A percentile compares a stretch with the other conserved stretches of the same genome.
Conservation (phyloP, 2,888 invertebrate genomes). For the Melanargia galathea region DNA sequence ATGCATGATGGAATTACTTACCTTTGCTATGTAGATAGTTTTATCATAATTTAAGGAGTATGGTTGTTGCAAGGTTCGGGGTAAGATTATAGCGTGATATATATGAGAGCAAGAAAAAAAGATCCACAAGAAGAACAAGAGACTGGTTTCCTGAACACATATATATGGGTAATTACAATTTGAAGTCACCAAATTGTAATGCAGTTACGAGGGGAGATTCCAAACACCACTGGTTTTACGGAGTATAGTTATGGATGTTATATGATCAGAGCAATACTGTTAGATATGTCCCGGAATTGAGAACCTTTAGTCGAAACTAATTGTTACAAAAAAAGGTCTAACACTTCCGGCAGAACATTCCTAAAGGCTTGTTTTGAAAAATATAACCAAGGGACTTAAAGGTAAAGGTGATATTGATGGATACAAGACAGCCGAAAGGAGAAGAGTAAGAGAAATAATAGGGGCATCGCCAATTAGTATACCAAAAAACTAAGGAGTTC, state of each 20-base stretch:
- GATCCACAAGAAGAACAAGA: conserved; percentile 76
- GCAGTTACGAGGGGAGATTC: conserved; percentile 83
- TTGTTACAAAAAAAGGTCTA: conserved; percentile 65
- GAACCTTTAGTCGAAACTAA: conserved; percentile 65
- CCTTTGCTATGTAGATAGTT: conserved; percentile 20
- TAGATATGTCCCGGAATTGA: conserved; percentile 53
- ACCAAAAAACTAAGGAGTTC: not conserved
- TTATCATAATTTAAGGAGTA: conserved; percentile 22
- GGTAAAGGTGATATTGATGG: conserved; percentile 45
- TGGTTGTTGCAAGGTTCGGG: conserved; percentile 26
- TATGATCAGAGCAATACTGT: conserved; percentile 55
- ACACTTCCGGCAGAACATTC: conserved; percentile 48
- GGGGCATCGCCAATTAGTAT: conserved; percentile 18
- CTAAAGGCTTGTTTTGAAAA: conserved; percentile 56
- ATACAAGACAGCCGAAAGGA: conserved; percentile 35
- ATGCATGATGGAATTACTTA: conserved; percentile 26
- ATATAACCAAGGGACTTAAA: conserved; percentile 53
- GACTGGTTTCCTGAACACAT: conserved; percentile 80
- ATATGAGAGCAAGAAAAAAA: conserved; percentile 43
- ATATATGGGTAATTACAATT: conserved; percentile 74
- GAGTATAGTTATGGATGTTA: conserved; percentile 50
- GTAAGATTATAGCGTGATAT: conserved; percentile 33
- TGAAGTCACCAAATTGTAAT: conserved; percentile 82
- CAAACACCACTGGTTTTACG: conserved; percentile 66
- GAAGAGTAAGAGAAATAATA: conserved; percentile 25